Evolutionary conservation across 2,113 vertebrate species (phyloP).

Genomic region (Ifrita kowaldi): DNA sequence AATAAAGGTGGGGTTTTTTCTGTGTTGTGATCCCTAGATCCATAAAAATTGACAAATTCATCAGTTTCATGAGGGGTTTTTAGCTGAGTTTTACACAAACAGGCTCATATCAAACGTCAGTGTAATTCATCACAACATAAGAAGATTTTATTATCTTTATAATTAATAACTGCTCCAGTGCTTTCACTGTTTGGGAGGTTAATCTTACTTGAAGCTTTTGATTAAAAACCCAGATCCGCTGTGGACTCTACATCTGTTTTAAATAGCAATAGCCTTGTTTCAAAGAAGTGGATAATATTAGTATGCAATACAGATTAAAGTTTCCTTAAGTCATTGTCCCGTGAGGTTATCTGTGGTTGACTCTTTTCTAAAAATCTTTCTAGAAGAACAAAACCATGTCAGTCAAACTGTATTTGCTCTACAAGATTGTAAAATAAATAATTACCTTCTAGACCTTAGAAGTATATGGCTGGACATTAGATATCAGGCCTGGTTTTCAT

Average conservation of each 20-base stretch:
- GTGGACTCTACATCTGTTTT: neutral
- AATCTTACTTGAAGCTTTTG: neutral
- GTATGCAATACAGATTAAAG: neutral
- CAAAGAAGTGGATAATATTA: neutral
- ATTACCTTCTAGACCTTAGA: neutral
- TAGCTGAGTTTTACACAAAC: neutral
- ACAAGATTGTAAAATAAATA: neutral
- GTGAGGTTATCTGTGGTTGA: neutral
- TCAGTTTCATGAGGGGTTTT: neutral
- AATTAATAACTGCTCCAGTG: neutral
- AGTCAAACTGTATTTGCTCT: neutral
- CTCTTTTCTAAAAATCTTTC: neutral
- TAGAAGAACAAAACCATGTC: neutral
- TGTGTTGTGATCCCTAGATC: neutral
- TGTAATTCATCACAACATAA: neutral
- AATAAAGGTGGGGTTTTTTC: accelerated
- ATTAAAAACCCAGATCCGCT: neutral
- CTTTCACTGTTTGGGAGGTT: neutral
- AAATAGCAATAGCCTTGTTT: neutral
- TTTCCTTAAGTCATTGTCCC: neutral
- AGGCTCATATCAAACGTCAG: neutral
- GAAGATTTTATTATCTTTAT: neutral
- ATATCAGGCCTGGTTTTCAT: neutral
- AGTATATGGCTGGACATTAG: neutral
- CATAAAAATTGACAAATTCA: neutral